phyloP scores from a whole-genome alignment of 2,888 invertebrate genomes.

The Drosophila tripunctata region DNA sequence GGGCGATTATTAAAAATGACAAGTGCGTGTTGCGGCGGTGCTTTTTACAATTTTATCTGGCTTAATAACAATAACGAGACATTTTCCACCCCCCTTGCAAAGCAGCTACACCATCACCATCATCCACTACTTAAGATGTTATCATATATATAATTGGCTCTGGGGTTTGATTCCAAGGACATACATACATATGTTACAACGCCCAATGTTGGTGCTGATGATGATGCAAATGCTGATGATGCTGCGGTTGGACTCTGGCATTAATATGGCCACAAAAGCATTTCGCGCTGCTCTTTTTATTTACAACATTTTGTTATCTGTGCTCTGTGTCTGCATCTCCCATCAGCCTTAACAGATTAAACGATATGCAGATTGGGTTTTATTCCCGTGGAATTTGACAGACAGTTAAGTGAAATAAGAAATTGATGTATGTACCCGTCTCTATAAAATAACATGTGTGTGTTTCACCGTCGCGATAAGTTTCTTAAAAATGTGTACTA shows the following conservation, averaged over 20 bases:
- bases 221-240: background rate
- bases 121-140: slow-evolving; percentile 46
- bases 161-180: slow-evolving; percentile 27
- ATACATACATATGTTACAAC: slow-evolving; percentile 20
- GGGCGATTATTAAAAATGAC: slow-evolving; percentile 54
- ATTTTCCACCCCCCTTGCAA: background rate
- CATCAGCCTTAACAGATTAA: background rate
- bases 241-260: slow-evolving; percentile 39
- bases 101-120: slow-evolving; percentile 1
- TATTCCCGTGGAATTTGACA: background rate
- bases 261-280: slow-evolving; percentile 31
- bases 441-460: background rate
- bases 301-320: background rate
- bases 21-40: slow-evolving; percentile 37
- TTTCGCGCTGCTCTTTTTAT: slow-evolving; percentile 9
- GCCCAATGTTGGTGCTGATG: background rate
- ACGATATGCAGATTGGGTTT: slow-evolving; percentile 40
- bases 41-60: slow-evolving; percentile 12
- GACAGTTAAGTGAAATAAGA: background rate
- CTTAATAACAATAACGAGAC: slow-evolving; percentile 36
- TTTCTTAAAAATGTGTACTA: too few relatives aligned
- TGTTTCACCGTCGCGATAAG: too few relatives aligned
- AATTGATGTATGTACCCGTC: background rate
- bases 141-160: slow-evolving; percentile 30
- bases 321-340: background rate